phyloP scores from a whole-genome alignment of 2,888 invertebrate species.

The Rhagonycha fulva region DNA sequence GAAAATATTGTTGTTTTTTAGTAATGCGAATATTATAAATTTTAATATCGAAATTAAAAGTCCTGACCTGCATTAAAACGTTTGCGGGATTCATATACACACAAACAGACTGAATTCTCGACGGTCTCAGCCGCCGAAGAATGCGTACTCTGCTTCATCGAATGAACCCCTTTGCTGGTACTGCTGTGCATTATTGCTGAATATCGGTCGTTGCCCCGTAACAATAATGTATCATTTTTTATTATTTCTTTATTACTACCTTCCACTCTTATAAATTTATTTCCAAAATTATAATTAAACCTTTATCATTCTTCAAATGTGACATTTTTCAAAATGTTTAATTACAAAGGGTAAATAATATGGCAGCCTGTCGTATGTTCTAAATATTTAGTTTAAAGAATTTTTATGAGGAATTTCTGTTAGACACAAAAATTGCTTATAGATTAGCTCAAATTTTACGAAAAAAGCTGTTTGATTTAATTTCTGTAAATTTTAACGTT shows the following conservation, averaged over 20 bases:
- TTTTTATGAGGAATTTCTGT: background rate
- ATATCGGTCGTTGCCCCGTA: constrained; percentile 36
- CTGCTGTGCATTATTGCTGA: constrained; percentile 37
- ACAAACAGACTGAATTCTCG: constrained; percentile 36
- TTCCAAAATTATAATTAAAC: background rate
- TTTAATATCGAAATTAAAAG: background rate
- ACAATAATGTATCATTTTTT: constrained; percentile 21
- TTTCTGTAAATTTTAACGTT: too few relatives aligned
- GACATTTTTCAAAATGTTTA: background rate
- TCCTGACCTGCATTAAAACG: constrained; percentile 34
- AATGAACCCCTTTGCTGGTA: constrained; percentile 33
- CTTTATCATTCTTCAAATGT: background rate
- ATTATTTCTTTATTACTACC: background rate
- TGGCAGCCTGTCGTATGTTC: background rate
- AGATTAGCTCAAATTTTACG: too few relatives aligned
- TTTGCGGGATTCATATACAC: constrained; percentile 24
- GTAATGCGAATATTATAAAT: background rate
- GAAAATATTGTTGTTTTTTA: background rate
- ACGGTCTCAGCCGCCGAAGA: constrained; percentile 37
- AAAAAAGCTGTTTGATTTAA: too few relatives aligned
- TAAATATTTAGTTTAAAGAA: background rate
- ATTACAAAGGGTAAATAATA: background rate
- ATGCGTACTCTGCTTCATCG: constrained; percentile 35
- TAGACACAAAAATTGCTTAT: too few relatives aligned
- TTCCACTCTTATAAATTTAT: background rate